These are phyloP conservation scores for Dinomys branickii DNA, from an alignment of 2,113 vertebrate species.

Conservation along the genomic window DNA sequence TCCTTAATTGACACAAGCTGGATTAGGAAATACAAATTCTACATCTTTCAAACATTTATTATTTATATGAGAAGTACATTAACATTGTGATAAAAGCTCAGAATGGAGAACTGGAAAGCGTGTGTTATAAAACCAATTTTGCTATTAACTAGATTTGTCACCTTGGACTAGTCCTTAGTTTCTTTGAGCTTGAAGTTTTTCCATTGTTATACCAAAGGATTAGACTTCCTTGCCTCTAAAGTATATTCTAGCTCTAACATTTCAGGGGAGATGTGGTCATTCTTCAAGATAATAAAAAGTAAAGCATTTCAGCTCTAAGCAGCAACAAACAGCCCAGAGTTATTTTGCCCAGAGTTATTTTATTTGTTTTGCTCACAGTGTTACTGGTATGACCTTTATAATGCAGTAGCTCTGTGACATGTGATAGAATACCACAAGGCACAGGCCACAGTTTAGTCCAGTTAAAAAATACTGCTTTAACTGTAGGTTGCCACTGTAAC, in stretches of 20 bases:
- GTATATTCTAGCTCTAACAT: neutral
- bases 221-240: neutral
- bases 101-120: neutral
- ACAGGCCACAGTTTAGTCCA: neutral
- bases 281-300: neutral
- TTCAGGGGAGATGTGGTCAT: neutral
- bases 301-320: neutral
- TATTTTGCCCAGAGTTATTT: neutral
- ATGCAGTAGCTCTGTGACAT: neutral
- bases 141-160: neutral
- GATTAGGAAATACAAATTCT: neutral
- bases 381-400: slow-evolving; percentile 20
- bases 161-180: neutral
- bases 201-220: neutral
- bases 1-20: neutral
- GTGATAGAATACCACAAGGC: slow-evolving; percentile 8
- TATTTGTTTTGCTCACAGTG: slow-evolving; percentile 41
- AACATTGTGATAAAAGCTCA: neutral
- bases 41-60: neutral
- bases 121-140: neutral
- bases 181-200: neutral
- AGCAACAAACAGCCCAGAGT: neutral
- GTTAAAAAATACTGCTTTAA: slow-evolving; percentile 59
- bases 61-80: neutral
- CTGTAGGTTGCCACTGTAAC: neutral